These are phyloP conservation scores for Diglossa cyanea DNA, from an alignment of 2,797 vertebrate genomes.

Conservation along the genomic window DNA sequence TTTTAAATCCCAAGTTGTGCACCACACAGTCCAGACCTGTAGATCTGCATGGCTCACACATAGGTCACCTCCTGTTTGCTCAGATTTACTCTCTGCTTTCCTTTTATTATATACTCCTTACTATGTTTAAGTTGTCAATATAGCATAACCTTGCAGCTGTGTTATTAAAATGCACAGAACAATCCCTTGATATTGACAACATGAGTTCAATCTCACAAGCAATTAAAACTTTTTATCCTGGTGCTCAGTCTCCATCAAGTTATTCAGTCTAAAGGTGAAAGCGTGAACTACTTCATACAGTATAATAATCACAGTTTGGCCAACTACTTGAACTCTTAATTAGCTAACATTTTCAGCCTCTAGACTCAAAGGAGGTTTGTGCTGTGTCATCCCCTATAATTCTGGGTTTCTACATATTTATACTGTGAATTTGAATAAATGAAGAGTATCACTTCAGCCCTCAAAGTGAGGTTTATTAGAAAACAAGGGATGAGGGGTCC, in stretches of 20 bases:
- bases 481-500: neutral
- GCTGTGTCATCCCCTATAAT: neutral
- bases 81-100: neutral
- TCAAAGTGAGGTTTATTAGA: neutral
- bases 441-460: neutral
- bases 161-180: neutral
- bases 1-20: neutral
- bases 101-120: neutral
- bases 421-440: neutral
- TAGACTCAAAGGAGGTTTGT: neutral
- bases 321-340: neutral
- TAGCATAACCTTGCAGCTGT: neutral
- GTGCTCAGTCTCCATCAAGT: neutral
- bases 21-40: neutral
- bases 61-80: neutral
- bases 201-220: neutral
- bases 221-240: neutral
- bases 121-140: neutral
- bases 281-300: neutral
- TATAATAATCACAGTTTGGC: neutral
- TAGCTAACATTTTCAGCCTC: neutral
- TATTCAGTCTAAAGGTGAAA: neutral
- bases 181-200: neutral
- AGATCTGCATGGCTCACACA: neutral
- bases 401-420: neutral